Evolutionary conservation across 2,888 invertebrate species (phyloP).

Genomic region (Heteromurus nitidus): DNA sequence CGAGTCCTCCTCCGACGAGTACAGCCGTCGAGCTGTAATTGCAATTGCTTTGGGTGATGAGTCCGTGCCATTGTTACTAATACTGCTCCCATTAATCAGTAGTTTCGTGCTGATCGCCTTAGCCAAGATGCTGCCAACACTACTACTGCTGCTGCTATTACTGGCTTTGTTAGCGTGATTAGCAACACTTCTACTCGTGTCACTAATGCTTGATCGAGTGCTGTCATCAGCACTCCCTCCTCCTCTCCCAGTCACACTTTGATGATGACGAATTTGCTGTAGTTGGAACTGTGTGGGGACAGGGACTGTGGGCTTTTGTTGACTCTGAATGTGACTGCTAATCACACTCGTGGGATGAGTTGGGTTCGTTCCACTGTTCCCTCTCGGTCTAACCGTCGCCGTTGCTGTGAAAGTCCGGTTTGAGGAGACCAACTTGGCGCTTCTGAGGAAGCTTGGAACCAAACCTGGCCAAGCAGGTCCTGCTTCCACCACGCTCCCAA

Average conservation of each 20-base stretch:
- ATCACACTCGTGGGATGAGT: slow-evolving; percentile 25
- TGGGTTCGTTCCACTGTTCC: slow-evolving; percentile 39
- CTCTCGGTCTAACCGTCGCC: slow-evolving; percentile 47
- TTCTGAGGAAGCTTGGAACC: slow-evolving; percentile 38
- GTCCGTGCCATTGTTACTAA: slow-evolving; percentile 8
- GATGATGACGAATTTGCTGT: slow-evolving; percentile 41
- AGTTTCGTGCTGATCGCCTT: slow-evolving; percentile 16
- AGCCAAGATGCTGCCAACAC: neutral
- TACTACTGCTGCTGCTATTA: slow-evolving; percentile 23
- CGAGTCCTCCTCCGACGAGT: slow-evolving; percentile 48
- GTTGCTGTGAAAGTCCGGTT: slow-evolving; percentile 51
- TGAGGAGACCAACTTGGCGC: neutral
- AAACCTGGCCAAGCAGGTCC: slow-evolving; percentile 54
- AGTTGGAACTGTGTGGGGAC: slow-evolving; percentile 43
- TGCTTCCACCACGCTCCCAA: slow-evolving; percentile 53
- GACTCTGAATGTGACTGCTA: slow-evolving; percentile 27
- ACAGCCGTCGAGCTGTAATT: slow-evolving; percentile 33
- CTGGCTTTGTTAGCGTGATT: slow-evolving; percentile 19
- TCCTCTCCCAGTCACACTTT: slow-evolving; percentile 16
- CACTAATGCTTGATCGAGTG: slow-evolving; percentile 1
- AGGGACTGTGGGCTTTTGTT: slow-evolving; percentile 1
- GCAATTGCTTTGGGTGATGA: neutral
- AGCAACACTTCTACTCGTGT: slow-evolving; percentile 6
- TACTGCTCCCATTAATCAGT: slow-evolving; percentile 17
- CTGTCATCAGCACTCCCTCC: slow-evolving; percentile 1